Evolutionary conservation across 2,113 vertebrate genomes (phyloP), one percentile per base, ranked within the genome.

Genomic region (Cairina moschata): DNA sequence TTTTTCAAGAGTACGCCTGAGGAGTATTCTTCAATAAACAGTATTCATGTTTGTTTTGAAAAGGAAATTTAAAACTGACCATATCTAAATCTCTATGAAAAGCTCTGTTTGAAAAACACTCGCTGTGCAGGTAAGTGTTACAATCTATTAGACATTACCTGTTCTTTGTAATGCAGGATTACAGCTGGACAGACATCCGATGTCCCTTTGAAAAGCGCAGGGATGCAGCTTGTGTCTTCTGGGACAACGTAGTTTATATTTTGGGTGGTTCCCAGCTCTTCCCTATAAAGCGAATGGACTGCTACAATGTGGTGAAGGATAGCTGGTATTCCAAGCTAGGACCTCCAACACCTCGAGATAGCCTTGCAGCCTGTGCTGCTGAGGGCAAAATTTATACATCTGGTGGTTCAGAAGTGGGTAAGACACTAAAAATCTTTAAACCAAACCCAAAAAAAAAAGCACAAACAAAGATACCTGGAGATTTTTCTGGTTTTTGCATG

Each of bases 211-310:
- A 99, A 98, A 99, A 99, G 96, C 98, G 99, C 31, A 98, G 99
- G 78, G 99, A 99, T 59, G 99, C 99, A 93, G 99, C 99, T 14
- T 99, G 98, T 44, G 97, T 99, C 93, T 99, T 99, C 97, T 99
- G 99, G 99, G 99, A 99, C 98, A 99, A 99, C 31, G 99, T 99
- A 85, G 99, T 99, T 68, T 99, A 99, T 98, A 99, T 99, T 97
- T 98, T 99, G 96, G 99, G 99, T 69, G 99, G 99, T 93, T 99
- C 99, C 42, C 99, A 99, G 98, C 99, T 99, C 86, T 99, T 99
- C 95, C 99, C 99, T 77, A 99, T 99, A 97, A 99, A 99, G 94
- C 98, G 99, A 93, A 99, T 99, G 99, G 99, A 99, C 97, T 99
- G 99, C 97, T 99, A 99, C 97, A 99, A 99, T 69, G 99, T 99